Percentiles rank a stretch among this genome's conserved stretches.
phyloP scores from a whole-genome alignment of 2,113 vertebrate genomes.

The Cephalopterus ornatus region DNA sequence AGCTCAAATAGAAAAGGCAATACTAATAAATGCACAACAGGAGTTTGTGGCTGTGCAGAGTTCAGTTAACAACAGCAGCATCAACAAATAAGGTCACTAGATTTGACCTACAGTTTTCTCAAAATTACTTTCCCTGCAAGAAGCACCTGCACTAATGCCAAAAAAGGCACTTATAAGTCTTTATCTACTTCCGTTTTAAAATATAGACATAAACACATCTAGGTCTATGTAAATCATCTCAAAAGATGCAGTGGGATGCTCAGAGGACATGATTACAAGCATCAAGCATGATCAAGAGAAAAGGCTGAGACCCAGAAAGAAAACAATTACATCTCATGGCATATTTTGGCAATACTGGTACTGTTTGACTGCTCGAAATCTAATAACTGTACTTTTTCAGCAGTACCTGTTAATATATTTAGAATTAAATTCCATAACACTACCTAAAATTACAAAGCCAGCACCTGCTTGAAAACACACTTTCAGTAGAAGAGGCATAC shows the following conservation, averaged over 20 bases:
- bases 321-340: not conserved
- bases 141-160: not conserved
- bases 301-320: not conserved
- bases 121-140: not conserved
- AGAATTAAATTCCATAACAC: not conserved
- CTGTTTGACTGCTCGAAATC: not conserved
- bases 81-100: not conserved
- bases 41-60: not conserved
- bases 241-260: not conserved
- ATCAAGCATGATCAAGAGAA: not conserved
- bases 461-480: not conserved
- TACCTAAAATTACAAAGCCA: not conserved
- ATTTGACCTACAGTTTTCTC: not conserved
- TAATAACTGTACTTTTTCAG: not conserved
- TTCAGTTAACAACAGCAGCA: not conserved
- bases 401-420: not conserved
- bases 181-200: not conserved
- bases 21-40: not conserved
- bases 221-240: not conserved
- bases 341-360: not conserved
- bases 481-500: not conserved
- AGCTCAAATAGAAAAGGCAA: constrained; percentile 29
- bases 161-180: not conserved
- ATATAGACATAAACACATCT: not conserved
- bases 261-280: not conserved